Base-by-base conservation (phyloP, 1,140 invertebrate genomes). In the Latrodectus geometricus region DNA sequence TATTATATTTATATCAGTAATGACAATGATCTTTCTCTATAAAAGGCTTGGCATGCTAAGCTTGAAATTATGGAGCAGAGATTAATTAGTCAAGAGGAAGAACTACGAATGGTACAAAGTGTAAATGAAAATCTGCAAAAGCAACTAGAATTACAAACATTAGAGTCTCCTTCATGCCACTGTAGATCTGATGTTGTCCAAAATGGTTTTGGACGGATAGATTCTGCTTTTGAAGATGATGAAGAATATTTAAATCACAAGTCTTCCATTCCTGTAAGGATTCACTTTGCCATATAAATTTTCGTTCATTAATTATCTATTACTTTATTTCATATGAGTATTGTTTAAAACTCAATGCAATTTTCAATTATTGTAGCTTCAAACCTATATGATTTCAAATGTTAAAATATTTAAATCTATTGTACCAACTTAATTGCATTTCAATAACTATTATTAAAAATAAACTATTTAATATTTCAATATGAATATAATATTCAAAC, bases 141-240 rank as follows among this genome's bases (percentile, higher is more conserved):
- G 54, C 56, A 17, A 0, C 8, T 69, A 5, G 73, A 84, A 23
- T 15, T 5, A 0, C 80, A 61, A 12, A n/a, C 50, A 5, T 12
- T 23, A 1, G 48, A n/a, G 14, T 15, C 61, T 54, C 76, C 23
- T 54, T 14, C 21, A 17, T 23, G n/a, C 17, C 68, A 69, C n/a
- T 69, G 68, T 8, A 73, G 23, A 7, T n/a, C 69, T 15, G 80
- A 72, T 20, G 35, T 9, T 12, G 54, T 23, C 9, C 70, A 56
- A 21, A 56, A 82, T 50, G 69, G 70, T 8, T 35, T 61, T 12
- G 72, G 69, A 12, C 72, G 82, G 14, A 75, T 54, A 7, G 82
- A 84, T 56, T 84, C 82, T 11, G 82, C 82, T 17, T 84, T 84
- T 17, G 82, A 84, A 52, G 82, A 84, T 8, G 82, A 84, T 9